Conservation (phyloP, 2,113 vertebrate genomes). For the Mesembrinibis cayennensis region DNA sequence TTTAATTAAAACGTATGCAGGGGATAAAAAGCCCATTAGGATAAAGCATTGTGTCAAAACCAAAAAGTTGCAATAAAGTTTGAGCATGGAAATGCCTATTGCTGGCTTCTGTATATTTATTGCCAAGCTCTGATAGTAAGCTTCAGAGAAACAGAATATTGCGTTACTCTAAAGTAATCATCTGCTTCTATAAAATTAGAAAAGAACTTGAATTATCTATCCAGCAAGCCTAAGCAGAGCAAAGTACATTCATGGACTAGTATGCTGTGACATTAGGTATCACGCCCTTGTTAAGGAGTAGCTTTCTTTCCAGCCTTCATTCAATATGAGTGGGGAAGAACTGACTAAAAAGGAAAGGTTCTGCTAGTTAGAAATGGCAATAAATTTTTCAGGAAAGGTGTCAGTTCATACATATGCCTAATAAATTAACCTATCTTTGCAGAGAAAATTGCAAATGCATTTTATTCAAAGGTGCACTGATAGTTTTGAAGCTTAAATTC, state of each 20-base stretch:
- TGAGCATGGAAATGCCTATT: not conserved
- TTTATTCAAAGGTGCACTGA: not conserved
- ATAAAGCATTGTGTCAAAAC: not conserved
- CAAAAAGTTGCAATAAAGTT: not conserved
- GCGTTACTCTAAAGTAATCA: not conserved
- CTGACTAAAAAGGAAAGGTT: not conserved
- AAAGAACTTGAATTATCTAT: not conserved
- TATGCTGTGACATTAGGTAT: not conserved
- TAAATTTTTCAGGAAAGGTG: not conserved
- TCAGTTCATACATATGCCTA: not conserved
- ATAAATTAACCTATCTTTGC: not conserved
- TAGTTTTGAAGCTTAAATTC: conserved; percentile 15
- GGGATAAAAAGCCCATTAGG: not conserved
- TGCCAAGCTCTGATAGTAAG: not conserved
- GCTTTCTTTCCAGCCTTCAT: not conserved
- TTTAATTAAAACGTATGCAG: not conserved
- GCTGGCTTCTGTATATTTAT: not conserved
- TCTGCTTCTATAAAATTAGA: not conserved
- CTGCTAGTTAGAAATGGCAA: not conserved
- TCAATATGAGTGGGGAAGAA: not conserved
- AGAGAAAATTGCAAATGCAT: not conserved
- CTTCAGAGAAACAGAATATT: not conserved
- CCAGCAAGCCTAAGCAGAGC: not conserved
- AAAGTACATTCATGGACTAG: not conserved
- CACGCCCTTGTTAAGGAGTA: not conserved